Evolutionary conservation across 2,888 invertebrate genomes (phyloP).

Genomic region (Podotricha telesiphe): DNA sequence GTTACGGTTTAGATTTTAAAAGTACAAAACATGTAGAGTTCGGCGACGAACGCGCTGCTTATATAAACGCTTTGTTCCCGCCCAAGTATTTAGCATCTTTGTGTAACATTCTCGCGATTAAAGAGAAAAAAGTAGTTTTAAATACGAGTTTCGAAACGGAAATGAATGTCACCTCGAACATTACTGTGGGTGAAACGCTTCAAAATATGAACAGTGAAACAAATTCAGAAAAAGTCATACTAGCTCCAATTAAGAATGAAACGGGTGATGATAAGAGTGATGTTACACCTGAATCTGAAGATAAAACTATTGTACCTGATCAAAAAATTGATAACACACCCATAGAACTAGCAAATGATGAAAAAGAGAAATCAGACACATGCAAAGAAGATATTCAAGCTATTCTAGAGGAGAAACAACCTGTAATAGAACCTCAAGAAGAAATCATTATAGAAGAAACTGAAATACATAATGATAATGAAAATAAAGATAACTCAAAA

Average conservation of each 20-base stretch:
- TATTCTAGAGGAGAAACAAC: conserved; percentile 56
- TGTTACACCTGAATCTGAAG: conserved; percentile 62
- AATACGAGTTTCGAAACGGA: conserved; percentile 85
- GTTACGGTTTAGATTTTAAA: conserved; percentile 85
- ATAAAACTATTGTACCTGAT: conserved; percentile 56
- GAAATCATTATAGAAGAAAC: conserved; percentile 52
- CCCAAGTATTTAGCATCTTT: conserved; percentile 89
- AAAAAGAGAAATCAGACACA: conserved; percentile 56
- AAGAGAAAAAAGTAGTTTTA: conserved; percentile 86
- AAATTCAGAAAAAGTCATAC: conserved; percentile 66
- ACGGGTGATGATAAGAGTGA: conserved; percentile 65
- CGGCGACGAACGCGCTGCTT: conserved; percentile 79
- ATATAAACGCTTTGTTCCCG: conserved; percentile 86
- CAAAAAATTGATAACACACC: conserved; percentile 55
- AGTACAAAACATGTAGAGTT: conserved; percentile 81
- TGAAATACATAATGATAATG: conserved; percentile 56
- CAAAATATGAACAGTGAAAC: conserved; percentile 64
- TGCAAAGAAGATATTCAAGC: conserved; percentile 58
- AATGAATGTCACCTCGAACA: conserved; percentile 74
- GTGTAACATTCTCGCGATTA: conserved; percentile 89
- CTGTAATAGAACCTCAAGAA: conserved; percentile 35
- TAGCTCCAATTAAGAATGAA: conserved; percentile 64
- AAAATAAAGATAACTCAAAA: conserved; percentile 60
- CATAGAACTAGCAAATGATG: conserved; percentile 63
- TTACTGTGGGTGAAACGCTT: conserved; percentile 70